Base-by-base conservation (phyloP, 1,140 invertebrate genomes). In the Drosophila micromelanica region DNA sequence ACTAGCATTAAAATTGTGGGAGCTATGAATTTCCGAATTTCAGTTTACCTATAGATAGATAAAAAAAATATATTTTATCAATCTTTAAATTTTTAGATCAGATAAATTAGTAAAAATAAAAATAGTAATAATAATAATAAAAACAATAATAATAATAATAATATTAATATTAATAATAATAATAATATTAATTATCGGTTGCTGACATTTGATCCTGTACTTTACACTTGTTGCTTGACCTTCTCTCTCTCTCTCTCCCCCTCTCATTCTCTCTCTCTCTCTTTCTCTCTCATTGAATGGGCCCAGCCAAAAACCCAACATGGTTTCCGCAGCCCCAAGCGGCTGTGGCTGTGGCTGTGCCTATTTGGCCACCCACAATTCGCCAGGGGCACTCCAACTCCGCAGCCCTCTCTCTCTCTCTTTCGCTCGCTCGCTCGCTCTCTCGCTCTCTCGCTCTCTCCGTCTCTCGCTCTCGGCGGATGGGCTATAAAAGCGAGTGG, bases 401-500 rank as follows among this genome's bases (percentile, higher is more conserved):
- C 23, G 30, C n/a, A 8, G 38, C 27, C 46, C 40, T 30, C 68
- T 15, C 23, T n/a, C 46, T 2, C 49, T n/a, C 51, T 32, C 35
- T 3, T 13, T 51, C 32, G 15, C 40, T 11, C 12, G 2, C n/a
- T 12, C 7, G 0, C 49, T 30, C 35, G 45, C 37, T 37, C 13
- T 6, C 17, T 38, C 49, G 17, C 43, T 37, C 12, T 2, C 7
- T 2, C 38, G 5, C 5, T 0, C 13, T 32, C 7, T 51, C 15
- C 11, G 55, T 48, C 40, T 17, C 17, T 17, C 17, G 1, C 40
- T n/a, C n/a, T n/a, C n/a, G n/a, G n/a, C n/a, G n/a, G n/a, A n/a
- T n/a, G 40, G 52, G 15, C 75, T 86, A 87, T 86, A 86, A 78
- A 86, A 86, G 72, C 68, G 32, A 63, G 15, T 37, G 52, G 9